Base-by-base conservation (phyloP, 2,113 vertebrate species). In the Oryzias celebensis region DNA sequence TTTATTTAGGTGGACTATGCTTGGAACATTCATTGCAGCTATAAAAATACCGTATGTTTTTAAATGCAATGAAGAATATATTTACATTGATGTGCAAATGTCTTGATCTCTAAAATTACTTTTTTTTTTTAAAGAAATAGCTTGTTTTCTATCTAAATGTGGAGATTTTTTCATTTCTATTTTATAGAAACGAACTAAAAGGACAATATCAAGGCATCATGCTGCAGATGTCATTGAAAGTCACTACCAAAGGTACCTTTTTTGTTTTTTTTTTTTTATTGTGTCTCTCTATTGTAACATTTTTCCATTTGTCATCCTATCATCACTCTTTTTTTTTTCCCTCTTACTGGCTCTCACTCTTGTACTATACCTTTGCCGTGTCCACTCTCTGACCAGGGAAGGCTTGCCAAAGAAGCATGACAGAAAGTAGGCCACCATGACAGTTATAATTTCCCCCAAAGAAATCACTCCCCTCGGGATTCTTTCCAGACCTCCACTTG, bases 121-220 rank as follows among this genome's bases (percentile, higher is more conserved):
- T 36, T 12, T 36, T 36, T 18, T 1, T 47, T 45, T 45, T 45
- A 45, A 16, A 14, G 24, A 8, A 31, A 31, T 16, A 7, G 31
- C 45, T 24, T 5, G 28, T 5, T 18, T 28, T 52, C 1, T 52
- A 3, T 28, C 1, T 58, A 26, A 46, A 28, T 4, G 36, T 36
- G 24, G 14, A 24, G 26, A 17, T 47, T 4, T 26, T 50, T 20
- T 28, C 56, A 0, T 66, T 71, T 73, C 54, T 84, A 87, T 86
- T 52, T 88, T 86, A 79, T 86, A 98, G 96, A 98, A 98, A 91
- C 90, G 95, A 75, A 96, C 93, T 83, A 98, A 97, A 91, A 96
- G 91, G 86, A 96, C 93, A 53, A 88, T 96, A 81, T 92, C 82
- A 62, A 95, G 93, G 66, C 96, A 96, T 88, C 95, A 96, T 62